Evolutionary conservation across 2,113 vertebrate genomes (phyloP).

Genomic region (Eleginops maclovinus): DNA sequence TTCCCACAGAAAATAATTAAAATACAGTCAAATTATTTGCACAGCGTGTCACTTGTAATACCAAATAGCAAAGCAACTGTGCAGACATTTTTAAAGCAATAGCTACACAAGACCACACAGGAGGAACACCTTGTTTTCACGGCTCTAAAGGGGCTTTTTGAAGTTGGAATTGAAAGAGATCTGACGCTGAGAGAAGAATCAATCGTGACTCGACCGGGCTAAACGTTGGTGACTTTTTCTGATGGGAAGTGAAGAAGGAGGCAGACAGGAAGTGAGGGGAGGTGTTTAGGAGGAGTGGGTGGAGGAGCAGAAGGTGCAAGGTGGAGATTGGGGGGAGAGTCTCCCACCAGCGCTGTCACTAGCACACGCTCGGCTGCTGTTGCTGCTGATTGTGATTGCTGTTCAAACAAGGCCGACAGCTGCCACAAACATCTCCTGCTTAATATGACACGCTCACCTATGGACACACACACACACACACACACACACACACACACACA

Average conservation of each 20-base stretch:
- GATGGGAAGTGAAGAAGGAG: slow-evolving; percentile 3
- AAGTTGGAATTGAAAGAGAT: slow-evolving; percentile 45
- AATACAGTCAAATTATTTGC: slow-evolving; percentile 7
- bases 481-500: slow-evolving; percentile 8
- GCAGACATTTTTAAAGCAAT: slow-evolving; percentile 4
- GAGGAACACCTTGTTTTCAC: slow-evolving; percentile 39
- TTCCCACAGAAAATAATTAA: not conserved
- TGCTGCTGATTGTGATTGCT: slow-evolving; percentile 78
- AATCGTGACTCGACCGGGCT: slow-evolving; percentile 22
- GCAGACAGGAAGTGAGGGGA: not conserved
- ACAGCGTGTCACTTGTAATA: not conserved
- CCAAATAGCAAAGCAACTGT: not conserved
- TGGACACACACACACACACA: slow-evolving; percentile 9
- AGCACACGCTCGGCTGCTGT: slow-evolving; percentile 71
- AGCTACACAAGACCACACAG: slow-evolving; percentile 28
- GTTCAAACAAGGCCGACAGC: slow-evolving; percentile 80
- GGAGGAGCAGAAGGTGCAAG: slow-evolving; percentile 24
- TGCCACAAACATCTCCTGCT: slow-evolving; percentile 77
- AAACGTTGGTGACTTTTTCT: slow-evolving; percentile 20
- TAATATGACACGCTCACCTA: slow-evolving; percentile 57
- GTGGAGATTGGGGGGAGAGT: slow-evolving; percentile 10
- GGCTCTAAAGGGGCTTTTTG: slow-evolving; percentile 34
- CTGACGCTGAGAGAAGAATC: slow-evolving; percentile 7
- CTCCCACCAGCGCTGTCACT: slow-evolving; percentile 68
- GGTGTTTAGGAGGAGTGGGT: not conserved